Evolutionary conservation across 2,888 invertebrate genomes (phyloP).

Genomic region (Oscheius sp.): DNA sequence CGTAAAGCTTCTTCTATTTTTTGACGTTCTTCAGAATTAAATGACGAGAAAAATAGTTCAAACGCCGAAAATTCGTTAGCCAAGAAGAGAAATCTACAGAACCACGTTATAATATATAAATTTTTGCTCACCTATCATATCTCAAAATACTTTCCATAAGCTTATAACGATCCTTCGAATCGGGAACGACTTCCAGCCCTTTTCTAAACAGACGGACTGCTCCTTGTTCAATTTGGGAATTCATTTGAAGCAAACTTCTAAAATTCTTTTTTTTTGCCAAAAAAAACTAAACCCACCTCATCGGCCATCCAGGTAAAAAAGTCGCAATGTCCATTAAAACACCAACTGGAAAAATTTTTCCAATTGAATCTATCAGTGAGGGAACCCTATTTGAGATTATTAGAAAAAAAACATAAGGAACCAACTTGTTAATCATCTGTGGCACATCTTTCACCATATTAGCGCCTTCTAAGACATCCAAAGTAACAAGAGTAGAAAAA

Average conservation of each 20-base stretch:
- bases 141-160: neutral
- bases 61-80: neutral
- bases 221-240: slow-evolving; percentile 13
- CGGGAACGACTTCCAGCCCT: neutral
- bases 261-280: neutral
- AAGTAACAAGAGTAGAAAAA: neutral
- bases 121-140: slow-evolving; percentile 24
- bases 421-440: neutral
- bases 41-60: neutral
- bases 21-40: neutral
- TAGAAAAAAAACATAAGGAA: neutral
- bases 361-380: slow-evolving; percentile 8
- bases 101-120: neutral
- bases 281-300: slow-evolving; percentile 18
- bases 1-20: slow-evolving; percentile 18
- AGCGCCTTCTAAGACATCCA: slow-evolving; percentile 13
- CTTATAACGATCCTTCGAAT: neutral
- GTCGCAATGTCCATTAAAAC: slow-evolving; percentile 24
- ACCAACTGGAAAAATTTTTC: slow-evolving; percentile 20
- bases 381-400: slow-evolving; percentile 12
- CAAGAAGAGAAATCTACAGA: slow-evolving; percentile 13
- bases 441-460: neutral
- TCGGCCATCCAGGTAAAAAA: slow-evolving; percentile 27
- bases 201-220: slow-evolving; percentile 4
- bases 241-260: slow-evolving; percentile 19